Evolutionary conservation across 1,140 invertebrate species (phyloP).

Genomic region (Diuraphis noxia): DNA sequence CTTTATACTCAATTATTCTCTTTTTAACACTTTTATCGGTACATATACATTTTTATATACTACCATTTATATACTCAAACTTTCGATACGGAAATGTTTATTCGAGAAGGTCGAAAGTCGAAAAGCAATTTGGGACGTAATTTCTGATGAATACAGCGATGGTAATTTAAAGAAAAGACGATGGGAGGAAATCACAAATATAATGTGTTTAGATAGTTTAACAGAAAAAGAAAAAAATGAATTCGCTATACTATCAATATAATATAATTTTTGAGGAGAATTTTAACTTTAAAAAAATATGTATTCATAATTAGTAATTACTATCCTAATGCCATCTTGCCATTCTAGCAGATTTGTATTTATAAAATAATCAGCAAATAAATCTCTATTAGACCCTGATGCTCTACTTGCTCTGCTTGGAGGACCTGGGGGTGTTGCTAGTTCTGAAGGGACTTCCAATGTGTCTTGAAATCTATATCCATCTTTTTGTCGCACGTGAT

Average conservation of each 20-base stretch:
- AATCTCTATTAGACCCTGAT: conserved; percentile 8
- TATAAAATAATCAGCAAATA: conserved; percentile 25
- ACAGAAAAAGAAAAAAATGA: conserved; percentile 23
- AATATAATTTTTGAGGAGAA: conserved; percentile 4
- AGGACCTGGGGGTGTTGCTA: neutral
- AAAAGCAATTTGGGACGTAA: conserved; percentile 20
- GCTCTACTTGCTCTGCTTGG: neutral
- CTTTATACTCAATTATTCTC: no score
- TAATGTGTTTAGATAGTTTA: neutral
- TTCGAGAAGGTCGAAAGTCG: neutral
- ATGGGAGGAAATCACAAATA: conserved; percentile 13
- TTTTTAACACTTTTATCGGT: no score
- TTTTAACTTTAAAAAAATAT: neutral
- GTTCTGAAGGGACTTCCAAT: conserved; percentile 30
- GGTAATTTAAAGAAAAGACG: neutral
- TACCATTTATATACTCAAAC: no score
- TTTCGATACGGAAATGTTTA: neutral
- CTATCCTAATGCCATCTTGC: neutral
- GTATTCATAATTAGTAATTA: neutral
- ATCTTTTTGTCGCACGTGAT: conserved; percentile 55
- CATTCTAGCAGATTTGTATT: conserved; percentile 28
- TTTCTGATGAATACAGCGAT: neutral
- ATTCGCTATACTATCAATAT: neutral
- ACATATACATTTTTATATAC: no score
- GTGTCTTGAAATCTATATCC: conserved; percentile 55